Percentiles rank a stretch among this genome's conserved stretches.
Evolutionary conservation across 23 tunicate species (phyloP).

Genomic region (Trididemnum nubilum): DNA sequence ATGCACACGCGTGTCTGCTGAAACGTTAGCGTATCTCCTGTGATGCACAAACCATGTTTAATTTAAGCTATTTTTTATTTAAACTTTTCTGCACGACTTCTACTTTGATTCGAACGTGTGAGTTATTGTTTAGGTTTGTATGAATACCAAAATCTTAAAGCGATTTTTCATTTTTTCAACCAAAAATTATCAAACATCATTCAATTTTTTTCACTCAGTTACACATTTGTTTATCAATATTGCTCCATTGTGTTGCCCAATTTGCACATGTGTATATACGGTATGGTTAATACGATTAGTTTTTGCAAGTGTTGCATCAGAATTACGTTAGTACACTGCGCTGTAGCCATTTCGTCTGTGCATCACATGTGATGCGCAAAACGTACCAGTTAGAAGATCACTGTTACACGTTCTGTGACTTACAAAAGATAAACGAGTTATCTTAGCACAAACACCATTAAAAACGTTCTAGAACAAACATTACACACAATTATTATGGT

Average conservation of each 20-base stretch:
- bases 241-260: neutral
- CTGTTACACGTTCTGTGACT: too few relatives aligned
- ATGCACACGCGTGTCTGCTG: slow-evolving; percentile 5
- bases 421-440: too few relatives aligned
- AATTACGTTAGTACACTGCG: slow-evolving; percentile 4
- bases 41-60: neutral
- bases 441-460: too few relatives aligned
- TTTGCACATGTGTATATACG: neutral
- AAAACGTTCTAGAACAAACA: too few relatives aligned
- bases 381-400: too few relatives aligned
- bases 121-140: neutral
- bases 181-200: neutral
- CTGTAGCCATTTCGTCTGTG: too few relatives aligned
- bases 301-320: neutral
- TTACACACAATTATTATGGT: too few relatives aligned
- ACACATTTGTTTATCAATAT: slow-evolving; percentile 5
- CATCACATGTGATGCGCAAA: too few relatives aligned
- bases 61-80: neutral
- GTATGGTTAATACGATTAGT: neutral
- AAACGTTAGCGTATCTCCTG: neutral
- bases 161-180: neutral
- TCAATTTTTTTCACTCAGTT: neutral
- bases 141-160: neutral
- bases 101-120: slow-evolving; percentile 10
- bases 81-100: slow-evolving; percentile 5